These are phyloP conservation scores for Jacana jacana DNA, from an alignment of 2,113 vertebrate genomes.

Conservation along the genomic window DNA sequence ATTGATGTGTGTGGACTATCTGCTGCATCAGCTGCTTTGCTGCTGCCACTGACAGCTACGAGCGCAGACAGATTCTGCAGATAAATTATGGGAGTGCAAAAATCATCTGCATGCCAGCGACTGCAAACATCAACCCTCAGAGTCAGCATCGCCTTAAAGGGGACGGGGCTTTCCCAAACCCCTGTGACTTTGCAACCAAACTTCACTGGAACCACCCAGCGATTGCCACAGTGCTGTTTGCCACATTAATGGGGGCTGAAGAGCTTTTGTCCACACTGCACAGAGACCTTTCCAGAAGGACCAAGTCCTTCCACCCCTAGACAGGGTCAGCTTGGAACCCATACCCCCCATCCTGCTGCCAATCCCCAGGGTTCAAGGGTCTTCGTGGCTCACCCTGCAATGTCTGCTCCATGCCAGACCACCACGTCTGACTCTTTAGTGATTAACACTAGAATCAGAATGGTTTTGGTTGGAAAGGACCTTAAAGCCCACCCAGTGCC, in stretches of 20 bases:
- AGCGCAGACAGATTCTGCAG: not conserved
- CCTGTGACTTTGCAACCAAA: not conserved
- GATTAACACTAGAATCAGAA: not conserved
- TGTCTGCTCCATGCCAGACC: not conserved
- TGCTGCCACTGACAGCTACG: not conserved
- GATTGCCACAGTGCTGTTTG: not conserved
- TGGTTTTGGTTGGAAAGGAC: no score
- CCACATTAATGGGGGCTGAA: fast-evolving
- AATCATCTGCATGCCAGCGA: not conserved
- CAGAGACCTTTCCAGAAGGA: not conserved
- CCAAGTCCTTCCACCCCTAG: not conserved
- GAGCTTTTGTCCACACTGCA: not conserved
- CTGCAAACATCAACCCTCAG: not conserved
- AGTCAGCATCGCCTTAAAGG: not conserved
- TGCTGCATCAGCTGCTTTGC: not conserved
- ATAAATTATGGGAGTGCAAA: conserved; percentile 20
- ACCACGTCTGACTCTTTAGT: not conserved
- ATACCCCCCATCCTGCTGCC: not conserved
- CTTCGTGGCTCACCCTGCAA: not conserved
- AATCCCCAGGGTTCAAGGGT: not conserved
- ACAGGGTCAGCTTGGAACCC: not conserved
- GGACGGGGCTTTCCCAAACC: not conserved
- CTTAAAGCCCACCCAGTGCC: no score
- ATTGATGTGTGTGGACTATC: not conserved
- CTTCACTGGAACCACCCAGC: not conserved